Percentiles rank a stretch among this genome's conserved stretches.
Conservation (phyloP, 2,113 vertebrate species). For the Lepus europaeus region DNA sequence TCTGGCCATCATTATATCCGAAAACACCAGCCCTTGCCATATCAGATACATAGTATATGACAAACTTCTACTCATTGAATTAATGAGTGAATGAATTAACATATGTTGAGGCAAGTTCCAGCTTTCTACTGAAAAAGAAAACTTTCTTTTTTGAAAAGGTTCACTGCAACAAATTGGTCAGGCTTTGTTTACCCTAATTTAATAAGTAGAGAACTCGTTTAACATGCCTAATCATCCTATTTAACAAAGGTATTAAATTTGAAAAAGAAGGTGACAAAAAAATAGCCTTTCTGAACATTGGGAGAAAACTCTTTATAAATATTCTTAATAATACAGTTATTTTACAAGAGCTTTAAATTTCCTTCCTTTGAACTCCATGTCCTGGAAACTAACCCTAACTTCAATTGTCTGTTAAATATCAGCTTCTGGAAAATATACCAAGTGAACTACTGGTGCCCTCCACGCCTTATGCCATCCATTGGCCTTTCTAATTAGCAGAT, state of each 20-base stretch:
- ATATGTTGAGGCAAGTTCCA: background rate
- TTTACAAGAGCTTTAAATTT: background rate
- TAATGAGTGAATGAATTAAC: background rate
- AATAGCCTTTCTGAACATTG: background rate
- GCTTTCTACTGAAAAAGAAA: background rate
- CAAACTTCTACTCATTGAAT: background rate
- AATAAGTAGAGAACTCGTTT: background rate
- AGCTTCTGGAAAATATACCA: background rate
- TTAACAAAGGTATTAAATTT: background rate
- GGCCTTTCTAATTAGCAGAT: background rate
- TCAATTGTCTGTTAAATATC: background rate
- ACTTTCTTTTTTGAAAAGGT: background rate
- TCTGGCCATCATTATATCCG: too few species aligned
- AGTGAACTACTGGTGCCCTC: background rate
- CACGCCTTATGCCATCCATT: accelerated
- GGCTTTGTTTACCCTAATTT: background rate
- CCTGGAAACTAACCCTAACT: background rate
- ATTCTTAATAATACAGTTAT: background rate
- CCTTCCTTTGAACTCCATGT: background rate
- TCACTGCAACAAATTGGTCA: slow-evolving; percentile 9
- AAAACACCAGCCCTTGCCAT: background rate
- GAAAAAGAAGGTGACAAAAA: background rate
- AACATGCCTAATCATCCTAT: background rate
- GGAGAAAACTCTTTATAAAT: background rate
- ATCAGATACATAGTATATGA: background rate